A percentile compares a stretch with the other conserved stretches of the same genome.
Conservation (phyloP, 2,888 invertebrate species). For the Microctonus aethiopoides region DNA sequence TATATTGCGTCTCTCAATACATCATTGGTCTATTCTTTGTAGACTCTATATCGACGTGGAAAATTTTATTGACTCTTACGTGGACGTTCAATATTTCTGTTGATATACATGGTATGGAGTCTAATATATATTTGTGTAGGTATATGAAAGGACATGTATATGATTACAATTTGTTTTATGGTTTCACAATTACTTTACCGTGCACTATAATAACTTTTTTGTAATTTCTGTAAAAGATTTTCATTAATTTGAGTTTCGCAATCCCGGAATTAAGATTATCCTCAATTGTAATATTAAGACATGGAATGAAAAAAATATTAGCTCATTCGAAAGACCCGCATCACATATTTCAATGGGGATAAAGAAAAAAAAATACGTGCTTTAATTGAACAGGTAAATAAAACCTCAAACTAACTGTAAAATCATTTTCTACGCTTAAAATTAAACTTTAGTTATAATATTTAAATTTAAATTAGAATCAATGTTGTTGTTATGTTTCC, state of each 20-base stretch:
- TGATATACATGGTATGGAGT: background rate
- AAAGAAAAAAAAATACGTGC: background rate
- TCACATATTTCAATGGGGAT: background rate
- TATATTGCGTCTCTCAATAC: slow-evolving; percentile 24
- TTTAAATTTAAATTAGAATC: too few relatives aligned
- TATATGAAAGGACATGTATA: background rate
- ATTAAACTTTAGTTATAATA: too few relatives aligned
- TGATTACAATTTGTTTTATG: background rate
- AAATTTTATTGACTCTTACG: slow-evolving; percentile 8
- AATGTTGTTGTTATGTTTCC: too few relatives aligned
- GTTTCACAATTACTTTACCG: background rate
- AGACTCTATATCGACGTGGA: slow-evolving; percentile 17
- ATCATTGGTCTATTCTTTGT: slow-evolving; percentile 19
- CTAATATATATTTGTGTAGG: background rate
- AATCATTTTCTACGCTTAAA: too few relatives aligned
- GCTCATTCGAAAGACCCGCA: background rate
- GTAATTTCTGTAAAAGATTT: background rate
- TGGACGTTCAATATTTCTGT: background rate
- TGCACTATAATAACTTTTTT: background rate
- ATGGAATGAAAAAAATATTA: background rate
- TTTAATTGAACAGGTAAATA: too few relatives aligned
- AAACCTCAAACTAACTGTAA: too few relatives aligned
- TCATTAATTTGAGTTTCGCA: too few relatives aligned
- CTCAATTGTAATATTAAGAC: background rate
- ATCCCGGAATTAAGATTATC: background rate